Evolutionary conservation across 2,113 vertebrate species (phyloP).

Genomic region (Crocuta crocuta): DNA sequence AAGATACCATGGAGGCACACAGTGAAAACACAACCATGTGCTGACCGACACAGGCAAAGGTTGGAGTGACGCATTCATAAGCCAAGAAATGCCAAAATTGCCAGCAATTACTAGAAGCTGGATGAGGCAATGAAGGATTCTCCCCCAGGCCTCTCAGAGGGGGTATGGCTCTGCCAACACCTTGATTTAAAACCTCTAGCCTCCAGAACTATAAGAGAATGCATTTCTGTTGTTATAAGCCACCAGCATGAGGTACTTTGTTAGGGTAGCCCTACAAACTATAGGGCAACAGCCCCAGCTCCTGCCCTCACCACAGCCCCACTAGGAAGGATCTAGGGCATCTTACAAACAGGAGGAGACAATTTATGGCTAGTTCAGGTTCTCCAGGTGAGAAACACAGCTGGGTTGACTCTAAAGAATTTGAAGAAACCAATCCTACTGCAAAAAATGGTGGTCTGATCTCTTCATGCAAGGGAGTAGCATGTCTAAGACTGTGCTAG

Average conservation of each 20-base stretch:
- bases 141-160: background rate
- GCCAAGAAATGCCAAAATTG: background rate
- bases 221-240: background rate
- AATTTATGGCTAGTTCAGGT: background rate
- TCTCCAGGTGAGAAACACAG: background rate
- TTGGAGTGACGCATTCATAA: background rate
- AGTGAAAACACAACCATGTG: background rate
- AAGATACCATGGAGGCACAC: background rate
- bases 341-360: background rate
- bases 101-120: background rate
- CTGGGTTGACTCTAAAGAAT: too few relatives aligned
- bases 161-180: background rate
- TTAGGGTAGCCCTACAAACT: background rate
- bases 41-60: background rate
- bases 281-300: background rate
- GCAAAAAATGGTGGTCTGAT: background rate
- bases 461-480: background rate
- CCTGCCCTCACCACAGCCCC: background rate
- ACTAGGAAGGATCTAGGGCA: background rate
- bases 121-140: background rate
- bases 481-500: too few relatives aligned
- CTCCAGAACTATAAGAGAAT: background rate
- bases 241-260: background rate
- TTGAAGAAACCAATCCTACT: background rate
- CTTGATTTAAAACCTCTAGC: background rate